Evolutionary conservation across 2,113 vertebrate genomes (phyloP), one percentile per base, ranked within the genome.

Genomic region (Callospermophilus lateralis): DNA sequence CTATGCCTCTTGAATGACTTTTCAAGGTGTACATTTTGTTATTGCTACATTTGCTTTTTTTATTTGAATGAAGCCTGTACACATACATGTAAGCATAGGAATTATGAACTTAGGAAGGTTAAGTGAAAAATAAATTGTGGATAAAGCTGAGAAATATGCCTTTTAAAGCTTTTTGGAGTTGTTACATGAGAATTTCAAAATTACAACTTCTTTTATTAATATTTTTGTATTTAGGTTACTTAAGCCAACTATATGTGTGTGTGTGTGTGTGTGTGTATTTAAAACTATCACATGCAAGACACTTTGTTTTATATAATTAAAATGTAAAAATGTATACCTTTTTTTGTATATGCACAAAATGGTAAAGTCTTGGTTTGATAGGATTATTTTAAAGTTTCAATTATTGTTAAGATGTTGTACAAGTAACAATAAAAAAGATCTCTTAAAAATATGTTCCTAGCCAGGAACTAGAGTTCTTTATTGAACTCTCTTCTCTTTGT

Each of bases 261-360:
- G 16, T 55, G 6, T 55, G 5, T 22, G 48, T 4, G 15, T 20
- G 28, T 37, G 42, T 24, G 24, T 4, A n/a, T 61, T 24, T 61
- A 61, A 84, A 77, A 88, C 6, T 4, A 70, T 1, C 20, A 12
- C 37, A 55, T 48, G 28, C 3, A 89, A 92, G 19, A 2, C 3
- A 20, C 2, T 73, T 39, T 61, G 13, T 1, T 37, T 87, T 68
- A 63, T 70, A 65, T 42, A 51, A 87, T 42, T 81, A 90, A 96
- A 96, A 96, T 55, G 17, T 32, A 70, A 51, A 13, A 16, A 79
- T 2, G 28, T 24, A 55, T n/a, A 74, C 2, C 0, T 86, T 85
- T 84, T 65, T 97, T 93, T 95, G 17, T 9, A 74, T 84, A 32
- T 74, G 78, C 9, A 63, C 90, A 39, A 79, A 87, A 84, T 22